phyloP scores from a whole-genome alignment of 2,113 vertebrate species.

The Colius striatus region DNA sequence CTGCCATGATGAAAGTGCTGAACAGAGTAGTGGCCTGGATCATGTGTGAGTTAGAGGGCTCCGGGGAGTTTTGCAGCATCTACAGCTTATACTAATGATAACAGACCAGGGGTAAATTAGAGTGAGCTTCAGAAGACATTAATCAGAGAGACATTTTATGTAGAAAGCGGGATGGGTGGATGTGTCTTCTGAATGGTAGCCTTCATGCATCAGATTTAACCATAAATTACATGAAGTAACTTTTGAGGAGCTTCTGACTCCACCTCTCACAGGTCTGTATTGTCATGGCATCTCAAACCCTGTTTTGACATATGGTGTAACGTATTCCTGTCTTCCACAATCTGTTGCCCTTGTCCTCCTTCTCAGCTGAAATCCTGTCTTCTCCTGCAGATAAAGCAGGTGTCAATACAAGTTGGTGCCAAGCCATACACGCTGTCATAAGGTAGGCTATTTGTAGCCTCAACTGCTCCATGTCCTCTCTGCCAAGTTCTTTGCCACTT shows the following conservation, averaged over 20 bases:
- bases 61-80: background rate
- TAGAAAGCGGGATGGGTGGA: background rate
- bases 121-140: background rate
- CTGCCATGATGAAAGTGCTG: background rate
- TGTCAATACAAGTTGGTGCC: slow-evolving; percentile 11
- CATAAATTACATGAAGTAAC: background rate
- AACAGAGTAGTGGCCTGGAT: background rate
- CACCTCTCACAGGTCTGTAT: background rate
- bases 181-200: background rate
- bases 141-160: background rate
- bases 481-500: background rate
- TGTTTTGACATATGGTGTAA: background rate
- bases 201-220: background rate
- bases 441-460: background rate
- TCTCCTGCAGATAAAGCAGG: slow-evolving; percentile 22
- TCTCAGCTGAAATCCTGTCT: background rate
- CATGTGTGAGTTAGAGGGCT: background rate
- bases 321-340: background rate
- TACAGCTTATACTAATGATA: background rate
- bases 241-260: background rate
- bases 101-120: background rate
- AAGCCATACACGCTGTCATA: background rate
- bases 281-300: background rate
- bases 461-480: background rate
- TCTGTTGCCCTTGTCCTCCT: slow-evolving; percentile 4